phyloP scores from a whole-genome alignment of 2,113 vertebrate genomes.

The Cochlearius cochlearius region DNA sequence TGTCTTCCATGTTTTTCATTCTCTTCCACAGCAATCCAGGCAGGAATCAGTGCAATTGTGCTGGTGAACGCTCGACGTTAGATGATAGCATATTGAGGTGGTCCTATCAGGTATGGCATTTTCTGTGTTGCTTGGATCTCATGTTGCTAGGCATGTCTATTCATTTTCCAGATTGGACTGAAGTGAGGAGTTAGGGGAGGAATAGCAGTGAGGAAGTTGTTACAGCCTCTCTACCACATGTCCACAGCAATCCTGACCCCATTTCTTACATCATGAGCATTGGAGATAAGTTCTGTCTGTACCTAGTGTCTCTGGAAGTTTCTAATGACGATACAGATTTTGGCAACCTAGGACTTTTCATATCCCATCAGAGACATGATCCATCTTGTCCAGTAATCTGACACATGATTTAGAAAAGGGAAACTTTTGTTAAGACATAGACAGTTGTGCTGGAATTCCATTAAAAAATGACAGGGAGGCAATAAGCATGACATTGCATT shows the following conservation, averaged over 20 bases:
- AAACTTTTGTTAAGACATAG: neutral
- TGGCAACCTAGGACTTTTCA: neutral
- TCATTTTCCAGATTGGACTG: neutral
- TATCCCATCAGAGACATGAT: neutral
- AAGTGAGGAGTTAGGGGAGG: neutral
- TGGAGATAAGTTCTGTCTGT: neutral
- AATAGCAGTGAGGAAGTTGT: neutral
- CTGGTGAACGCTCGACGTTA: neutral
- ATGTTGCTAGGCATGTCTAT: neutral
- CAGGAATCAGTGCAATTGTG: conserved; percentile 15
- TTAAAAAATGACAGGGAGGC: neutral
- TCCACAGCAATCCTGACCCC: neutral
- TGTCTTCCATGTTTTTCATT: neutral
- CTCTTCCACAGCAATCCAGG: neutral
- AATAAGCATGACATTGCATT: neutral
- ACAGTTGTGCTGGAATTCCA: neutral
- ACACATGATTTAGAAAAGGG: neutral
- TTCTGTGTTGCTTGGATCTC: neutral
- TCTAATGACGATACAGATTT: neutral
- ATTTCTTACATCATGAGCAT: neutral
- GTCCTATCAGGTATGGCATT: conserved; percentile 68
- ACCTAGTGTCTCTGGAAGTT: neutral
- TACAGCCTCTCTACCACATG: neutral
- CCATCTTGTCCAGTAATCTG: neutral
- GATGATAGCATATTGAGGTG: conserved; percentile 32